These are phyloP conservation scores for Halictus rubicundus DNA, from an alignment of 1,140 invertebrate species.

Conservation along the genomic window DNA sequence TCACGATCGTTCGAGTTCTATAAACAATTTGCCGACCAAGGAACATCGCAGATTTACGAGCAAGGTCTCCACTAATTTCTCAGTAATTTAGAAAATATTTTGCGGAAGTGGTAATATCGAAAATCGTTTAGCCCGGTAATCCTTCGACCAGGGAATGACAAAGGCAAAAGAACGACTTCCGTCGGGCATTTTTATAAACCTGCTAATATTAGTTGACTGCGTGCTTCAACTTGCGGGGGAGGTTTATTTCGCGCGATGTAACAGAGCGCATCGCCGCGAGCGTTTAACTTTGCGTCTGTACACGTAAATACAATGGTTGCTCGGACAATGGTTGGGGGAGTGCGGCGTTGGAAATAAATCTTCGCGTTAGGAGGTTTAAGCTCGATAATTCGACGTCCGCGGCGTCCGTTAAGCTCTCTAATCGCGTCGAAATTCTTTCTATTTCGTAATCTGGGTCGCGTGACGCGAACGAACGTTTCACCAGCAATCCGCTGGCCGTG, in stretches of 20 bases:
- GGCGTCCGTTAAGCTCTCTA: neutral
- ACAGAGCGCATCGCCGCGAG: neutral
- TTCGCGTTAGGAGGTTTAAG: constrained; percentile 15
- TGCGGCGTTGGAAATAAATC: constrained; percentile 16
- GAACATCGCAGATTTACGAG: too few relatives aligned
- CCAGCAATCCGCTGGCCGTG: constrained; percentile 15
- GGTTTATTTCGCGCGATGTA: neutral
- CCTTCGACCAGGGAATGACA: too few relatives aligned
- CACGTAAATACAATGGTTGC: neutral
- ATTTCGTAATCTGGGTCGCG: constrained; percentile 53
- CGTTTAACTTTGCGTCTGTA: neutral
- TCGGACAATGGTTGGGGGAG: neutral
- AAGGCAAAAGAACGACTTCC: neutral
- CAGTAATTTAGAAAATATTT: too few relatives aligned
- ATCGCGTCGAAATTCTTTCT: constrained; percentile 51
- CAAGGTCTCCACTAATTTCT: too few relatives aligned
- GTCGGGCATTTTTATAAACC: neutral
- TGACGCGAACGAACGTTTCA: constrained; percentile 55
- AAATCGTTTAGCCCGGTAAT: too few relatives aligned
- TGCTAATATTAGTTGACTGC: neutral
- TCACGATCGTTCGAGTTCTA: too few relatives aligned
- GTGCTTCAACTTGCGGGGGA: neutral
- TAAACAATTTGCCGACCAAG: too few relatives aligned
- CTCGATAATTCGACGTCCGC: constrained; percentile 35
- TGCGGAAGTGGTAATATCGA: too few relatives aligned